Evolutionary conservation across 2,113 vertebrate species (phyloP).

Genomic region (Dascyllus trimaculatus): DNA sequence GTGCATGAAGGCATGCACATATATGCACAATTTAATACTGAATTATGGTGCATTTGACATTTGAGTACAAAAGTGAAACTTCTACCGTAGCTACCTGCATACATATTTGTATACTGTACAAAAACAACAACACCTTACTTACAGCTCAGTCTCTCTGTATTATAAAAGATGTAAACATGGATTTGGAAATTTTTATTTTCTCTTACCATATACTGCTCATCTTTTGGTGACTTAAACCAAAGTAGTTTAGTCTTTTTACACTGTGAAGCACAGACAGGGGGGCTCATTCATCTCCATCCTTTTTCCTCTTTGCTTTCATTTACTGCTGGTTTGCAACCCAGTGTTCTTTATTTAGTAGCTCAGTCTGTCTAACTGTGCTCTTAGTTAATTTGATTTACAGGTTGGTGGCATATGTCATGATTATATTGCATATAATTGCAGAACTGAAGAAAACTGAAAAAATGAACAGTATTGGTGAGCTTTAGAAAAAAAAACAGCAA

Average conservation of each 20-base stretch:
- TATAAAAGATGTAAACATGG: constrained; percentile 79
- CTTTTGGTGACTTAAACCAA: constrained; percentile 52
- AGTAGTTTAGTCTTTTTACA: constrained; percentile 64
- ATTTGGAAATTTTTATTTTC: constrained; percentile 53
- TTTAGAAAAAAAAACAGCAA: constrained; percentile 44
- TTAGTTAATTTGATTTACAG: constrained; percentile 59
- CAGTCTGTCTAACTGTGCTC: constrained; percentile 57
- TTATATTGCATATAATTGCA: constrained; percentile 70
- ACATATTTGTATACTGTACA: constrained; percentile 83
- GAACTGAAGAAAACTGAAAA: constrained; percentile 61
- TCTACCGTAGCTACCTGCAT: constrained; percentile 79
- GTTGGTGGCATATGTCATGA: constrained; percentile 59
- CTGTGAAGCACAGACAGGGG: constrained; percentile 51
- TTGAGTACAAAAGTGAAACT: constrained; percentile 84
- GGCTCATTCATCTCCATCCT: constrained; percentile 58
- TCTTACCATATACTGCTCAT: constrained; percentile 62
- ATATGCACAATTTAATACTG: constrained; percentile 84
- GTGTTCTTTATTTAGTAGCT: constrained; percentile 61
- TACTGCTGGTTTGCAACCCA: constrained; percentile 66
- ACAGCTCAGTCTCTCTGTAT: constrained; percentile 74
- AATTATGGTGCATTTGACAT: constrained; percentile 83
- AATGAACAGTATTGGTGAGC: constrained; percentile 52
- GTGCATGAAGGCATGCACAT: constrained; percentile 76
- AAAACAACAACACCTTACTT: constrained; percentile 74
- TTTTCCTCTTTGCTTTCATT: constrained; percentile 59